These are phyloP conservation scores for Megaleporinus macrocephalus DNA, from an alignment of 2,113 vertebrate species.

Conservation along the genomic window DNA sequence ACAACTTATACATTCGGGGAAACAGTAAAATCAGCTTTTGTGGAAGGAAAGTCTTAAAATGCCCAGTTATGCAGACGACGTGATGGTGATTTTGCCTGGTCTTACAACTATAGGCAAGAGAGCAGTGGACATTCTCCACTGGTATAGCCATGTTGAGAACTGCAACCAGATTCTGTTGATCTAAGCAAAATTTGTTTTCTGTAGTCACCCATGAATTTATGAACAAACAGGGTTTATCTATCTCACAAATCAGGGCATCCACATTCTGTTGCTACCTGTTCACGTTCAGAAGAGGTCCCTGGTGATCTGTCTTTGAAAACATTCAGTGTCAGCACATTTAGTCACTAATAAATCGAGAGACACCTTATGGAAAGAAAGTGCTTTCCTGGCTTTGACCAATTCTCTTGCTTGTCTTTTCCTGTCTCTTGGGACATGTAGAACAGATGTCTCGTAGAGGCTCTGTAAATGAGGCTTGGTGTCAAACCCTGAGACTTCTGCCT, in stretches of 20 bases:
- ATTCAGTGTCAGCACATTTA: neutral
- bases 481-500: neutral
- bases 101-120: neutral
- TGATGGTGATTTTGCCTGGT: neutral
- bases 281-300: neutral
- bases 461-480: neutral
- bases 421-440: neutral
- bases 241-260: neutral
- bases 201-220: neutral
- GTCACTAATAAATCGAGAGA: neutral
- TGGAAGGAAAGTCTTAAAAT: neutral
- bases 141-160: too few relatives aligned
- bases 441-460: neutral
- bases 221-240: neutral
- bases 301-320: constrained; percentile 1
- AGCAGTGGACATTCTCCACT: neutral
- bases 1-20: neutral
- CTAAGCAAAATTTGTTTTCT: neutral
- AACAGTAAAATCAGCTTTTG: neutral
- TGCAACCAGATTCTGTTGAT: neutral
- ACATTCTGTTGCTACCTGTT: neutral
- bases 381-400: neutral
- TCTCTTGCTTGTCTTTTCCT: neutral
- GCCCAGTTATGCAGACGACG: neutral
- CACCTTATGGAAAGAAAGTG: neutral